Evolutionary conservation across 2,797 vertebrate species (phyloP), one percentile per base, ranked within the genome.

Genomic region (Myotis vivesi): DNA sequence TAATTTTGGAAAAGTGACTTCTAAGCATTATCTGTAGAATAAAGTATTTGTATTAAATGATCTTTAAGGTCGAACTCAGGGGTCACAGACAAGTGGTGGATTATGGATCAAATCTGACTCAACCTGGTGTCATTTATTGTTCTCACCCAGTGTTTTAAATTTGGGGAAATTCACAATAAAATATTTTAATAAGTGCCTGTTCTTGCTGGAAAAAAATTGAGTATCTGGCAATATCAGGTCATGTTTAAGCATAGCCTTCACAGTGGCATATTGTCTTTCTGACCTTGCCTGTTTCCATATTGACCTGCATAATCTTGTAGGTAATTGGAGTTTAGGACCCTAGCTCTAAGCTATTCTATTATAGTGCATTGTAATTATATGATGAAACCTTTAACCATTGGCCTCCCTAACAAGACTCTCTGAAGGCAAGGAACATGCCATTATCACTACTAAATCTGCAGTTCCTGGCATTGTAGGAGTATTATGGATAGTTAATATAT

Each of bases 1-100:
- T 92, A 7, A 57, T 57, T 86, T 72, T 68, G 53, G 57, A 72
- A 41, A 80, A 93, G 23, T 17, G n/a, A 49, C 53, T 95, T 95
- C 15, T 71, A 84, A 89, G 44, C 19, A 19, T n/a, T 15, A 0
- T 72, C 49, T 82, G 1, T 77, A 69, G 85, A 85, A 62, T 88
- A 53, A 87, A 25, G 4, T 64, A 22, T 72, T 80, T 66, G 33
- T 30, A 75, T 57, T 17, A 23, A 51, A 6, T 25, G 23, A 13
- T 19, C 41, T 75, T 73, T 77, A 55, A 62, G 12, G 30, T 84
- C 36, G 36, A 80, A 51, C 10, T 66, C 16, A 2, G 11, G 41
- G 33, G 53, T 30, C 13, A 53, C 25, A 81, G 77, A 44, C 16
- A 75, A 30, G 36, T 73, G 19, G 23, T 77, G 7, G 15, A 68